These are phyloP conservation scores for Brachionus rotundiformis DNA, from an alignment of 1,140 invertebrate genomes.

Conservation along the genomic window DNA sequence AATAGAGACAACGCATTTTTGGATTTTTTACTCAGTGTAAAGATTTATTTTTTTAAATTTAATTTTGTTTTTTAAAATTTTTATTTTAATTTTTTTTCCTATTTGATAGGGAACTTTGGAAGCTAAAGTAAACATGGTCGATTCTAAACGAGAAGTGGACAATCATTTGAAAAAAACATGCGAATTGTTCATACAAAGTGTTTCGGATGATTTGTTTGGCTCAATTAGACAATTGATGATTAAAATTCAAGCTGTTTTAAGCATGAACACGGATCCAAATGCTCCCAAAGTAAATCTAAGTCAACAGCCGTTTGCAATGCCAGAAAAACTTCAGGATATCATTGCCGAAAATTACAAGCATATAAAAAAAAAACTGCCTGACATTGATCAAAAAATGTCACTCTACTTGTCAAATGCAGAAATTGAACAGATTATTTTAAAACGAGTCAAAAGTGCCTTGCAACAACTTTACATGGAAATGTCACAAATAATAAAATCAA, in stretches of 20 bases:
- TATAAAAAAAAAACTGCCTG: constrained; percentile 37
- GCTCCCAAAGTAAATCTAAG: constrained; percentile 14
- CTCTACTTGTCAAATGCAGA: constrained; percentile 47
- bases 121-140: constrained; percentile 84
- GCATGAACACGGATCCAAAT: constrained; percentile 28
- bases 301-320: constrained; percentile 45
- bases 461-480: constrained; percentile 39
- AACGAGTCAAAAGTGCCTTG: constrained; percentile 33
- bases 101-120: constrained; percentile 75
- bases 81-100: constrained; percentile 23
- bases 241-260: constrained; percentile 28
- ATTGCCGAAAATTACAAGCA: constrained; percentile 34
- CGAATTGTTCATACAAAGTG: constrained; percentile 81
- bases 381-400: not conserved
- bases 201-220: constrained; percentile 67
- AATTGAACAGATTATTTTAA: constrained; percentile 43
- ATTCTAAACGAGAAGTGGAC: constrained; percentile 92
- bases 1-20: constrained; percentile 85
- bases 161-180: constrained; percentile 85
- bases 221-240: constrained; percentile 13
- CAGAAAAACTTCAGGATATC: constrained; percentile 41
- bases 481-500: not conserved
- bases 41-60: constrained; percentile 16
- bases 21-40: constrained; percentile 75
- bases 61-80: not conserved